Base-by-base conservation (phyloP, 2,888 invertebrate species). In the Arge pagana region DNA sequence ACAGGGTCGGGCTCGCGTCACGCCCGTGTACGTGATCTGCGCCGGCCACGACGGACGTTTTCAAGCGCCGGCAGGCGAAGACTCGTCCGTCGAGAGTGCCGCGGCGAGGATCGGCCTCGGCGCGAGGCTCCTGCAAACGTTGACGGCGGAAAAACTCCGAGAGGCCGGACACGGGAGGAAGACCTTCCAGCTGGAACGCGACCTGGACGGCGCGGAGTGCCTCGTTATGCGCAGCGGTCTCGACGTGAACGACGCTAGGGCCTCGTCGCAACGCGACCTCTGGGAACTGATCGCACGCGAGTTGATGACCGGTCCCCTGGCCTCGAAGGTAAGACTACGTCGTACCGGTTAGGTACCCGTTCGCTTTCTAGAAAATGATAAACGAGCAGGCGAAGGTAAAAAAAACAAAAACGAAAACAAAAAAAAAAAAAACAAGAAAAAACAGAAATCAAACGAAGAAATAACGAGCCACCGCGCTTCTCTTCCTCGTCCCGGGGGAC, bases 201-300 rank as follows among this genome's bases (percentile, higher is more conserved):
- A 85, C 66, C 75, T 85, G 3, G 81, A 83, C 58, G 77, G 80
- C 2, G 79, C 82, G 11, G 81, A 84, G 62, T 93, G 93, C 68
- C 79, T 85, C 62, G 77, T 89, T 48, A 93, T 94, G 77, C 80
- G 81, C 60, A 89, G 91, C 68, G 82, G 81, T 55, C 77, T 94
- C 10, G 84, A 84, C 55, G 83, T 88, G 24, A 82, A 85, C 49
- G 82, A 86, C 66, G 91, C 90, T 0, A 82, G 86, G 58, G 80
- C 82, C 61, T 85, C 90, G 84, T 83, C 82, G 60, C 89, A 91
- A 68, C 82, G 87, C 40, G 87, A 90, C 59, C 76, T 96, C 41
- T 97, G 96, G 96, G 83, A 86, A 61, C 79, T 86, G 70, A 85
- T 94, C 72, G 96, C 90, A 1, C 82, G 89, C 59, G 95, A 96